Evolutionary conservation across 2,113 vertebrate genomes (phyloP), one percentile per base, ranked within the genome.

Genomic region (Macrotus californicus): DNA sequence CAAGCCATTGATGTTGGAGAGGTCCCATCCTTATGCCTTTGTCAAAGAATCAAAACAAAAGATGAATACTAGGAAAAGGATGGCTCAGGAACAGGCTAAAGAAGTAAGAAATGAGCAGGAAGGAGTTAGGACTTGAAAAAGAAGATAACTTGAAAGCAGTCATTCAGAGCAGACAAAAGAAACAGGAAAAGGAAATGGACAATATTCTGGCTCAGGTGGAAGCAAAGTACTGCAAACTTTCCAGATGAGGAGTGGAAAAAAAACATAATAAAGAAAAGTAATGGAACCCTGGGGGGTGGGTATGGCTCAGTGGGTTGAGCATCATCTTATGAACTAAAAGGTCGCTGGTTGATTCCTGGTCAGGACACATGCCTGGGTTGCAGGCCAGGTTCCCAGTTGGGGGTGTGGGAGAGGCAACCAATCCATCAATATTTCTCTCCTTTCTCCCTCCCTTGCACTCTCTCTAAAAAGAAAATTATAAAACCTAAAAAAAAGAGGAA

Each of bases 131-230:
- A 13, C 98, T 99, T 1, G 94, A 96, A 11, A 97, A 97, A 59
- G 98, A 98, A 10, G 98, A 98, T 73, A 98, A 98, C 94, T 96
- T 99, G 87, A 98, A 97, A 97, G 98, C 98, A 0, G 97, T 99
- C 95, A 98, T 99, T 90, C 96, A 99, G 99, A 98, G 98, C 97
- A 99, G 97, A 97, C 98, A 99, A 95, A 98, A 98, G 95, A 98
- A 98, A 89, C 98, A 99, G 85, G 97, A 99, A 97, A 98, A 98
- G 84, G 97, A 98, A 96, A 98, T 99, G 95, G 98, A 99, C 95
- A 96, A 89, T 94, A 99, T 99, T 82, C 92, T 99, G 34, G 98
- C 99, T 66, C 98, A 99, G 5, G 96, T 99, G 98, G 99, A 99
- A 98, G 98, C 98, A 77, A 99, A 99, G 93, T 99, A 59, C 22